These are phyloP conservation scores for Ectemnius lituratus DNA, from an alignment of 2,888 invertebrate genomes.

Conservation along the genomic window DNA sequence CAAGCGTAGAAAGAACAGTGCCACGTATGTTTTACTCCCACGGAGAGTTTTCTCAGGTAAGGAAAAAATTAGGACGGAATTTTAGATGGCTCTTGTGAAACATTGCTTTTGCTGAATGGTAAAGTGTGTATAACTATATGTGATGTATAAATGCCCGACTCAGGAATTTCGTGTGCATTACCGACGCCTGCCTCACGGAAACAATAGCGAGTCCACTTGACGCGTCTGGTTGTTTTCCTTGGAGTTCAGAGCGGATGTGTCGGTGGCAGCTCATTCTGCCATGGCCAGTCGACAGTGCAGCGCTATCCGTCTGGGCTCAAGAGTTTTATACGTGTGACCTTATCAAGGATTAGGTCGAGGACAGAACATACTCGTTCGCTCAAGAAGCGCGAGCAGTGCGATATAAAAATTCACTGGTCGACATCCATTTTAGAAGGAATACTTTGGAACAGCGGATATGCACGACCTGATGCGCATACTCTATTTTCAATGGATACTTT, in stretches of 20 bases:
- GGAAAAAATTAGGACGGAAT: no score
- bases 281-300: background rate
- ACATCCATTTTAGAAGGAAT: no score
- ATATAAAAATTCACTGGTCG: no score
- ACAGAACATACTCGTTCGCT: slow-evolving; percentile 33
- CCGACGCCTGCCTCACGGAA: slow-evolving; percentile 31
- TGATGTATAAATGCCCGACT: background rate
- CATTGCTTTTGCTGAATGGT: slow-evolving; percentile 13
- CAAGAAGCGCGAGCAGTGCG: no score
- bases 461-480: no score
- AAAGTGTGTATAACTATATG: slow-evolving; percentile 20
- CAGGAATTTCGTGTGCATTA: slow-evolving; percentile 32
- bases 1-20: no score
- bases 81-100: background rate
- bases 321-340: slow-evolving; percentile 9
- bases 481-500: no score
- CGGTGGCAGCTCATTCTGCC: slow-evolving; percentile 34
- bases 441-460: no score
- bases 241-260: slow-evolving; percentile 31
- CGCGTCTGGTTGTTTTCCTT: slow-evolving; percentile 53
- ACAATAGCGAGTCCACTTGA: slow-evolving; percentile 50
- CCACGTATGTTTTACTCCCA: no score
- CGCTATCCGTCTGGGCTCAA: slow-evolving; percentile 20
- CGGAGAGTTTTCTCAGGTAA: no score
- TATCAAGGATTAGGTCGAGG: slow-evolving; percentile 19